phyloP scores from a whole-genome alignment of 2,797 vertebrate genomes.

The Malurus leucopterus region DNA sequence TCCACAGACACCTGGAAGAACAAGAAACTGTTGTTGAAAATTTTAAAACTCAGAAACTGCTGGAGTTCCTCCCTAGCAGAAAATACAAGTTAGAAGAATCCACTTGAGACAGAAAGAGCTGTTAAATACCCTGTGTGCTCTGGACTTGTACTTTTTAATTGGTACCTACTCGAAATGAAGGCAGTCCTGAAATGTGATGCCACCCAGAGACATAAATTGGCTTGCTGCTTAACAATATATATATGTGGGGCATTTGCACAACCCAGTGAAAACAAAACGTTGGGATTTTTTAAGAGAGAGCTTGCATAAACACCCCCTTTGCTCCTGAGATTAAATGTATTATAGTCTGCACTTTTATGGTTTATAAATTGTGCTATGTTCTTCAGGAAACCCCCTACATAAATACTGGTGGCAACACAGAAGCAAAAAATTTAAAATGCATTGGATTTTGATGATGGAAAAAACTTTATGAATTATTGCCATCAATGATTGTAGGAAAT shows the following conservation, averaged over 20 bases:
- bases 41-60: background rate
- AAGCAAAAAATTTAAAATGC: background rate
- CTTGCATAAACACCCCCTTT: background rate
- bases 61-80: background rate
- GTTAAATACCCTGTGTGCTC: background rate
- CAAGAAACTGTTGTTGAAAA: background rate
- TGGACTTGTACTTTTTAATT: background rate
- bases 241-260: background rate
- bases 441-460: background rate
- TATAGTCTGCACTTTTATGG: background rate
- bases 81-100: background rate
- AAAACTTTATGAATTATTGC: background rate
- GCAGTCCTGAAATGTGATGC: background rate
- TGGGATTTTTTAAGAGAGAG: background rate
- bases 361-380: background rate
- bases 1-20: slow-evolving; percentile 1
- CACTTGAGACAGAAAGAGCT: background rate
- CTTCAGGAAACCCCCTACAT: background rate
- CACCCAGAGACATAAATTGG: background rate
- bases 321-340: background rate
- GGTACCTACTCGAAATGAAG: background rate
- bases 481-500: background rate
- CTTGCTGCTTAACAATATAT: background rate
- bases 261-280: background rate
- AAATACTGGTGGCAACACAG: background rate